Percentiles rank a stretch among this genome's conserved stretches.
Conservation (phyloP, 1,140 invertebrate genomes). For the Cotesia glomerata region DNA sequence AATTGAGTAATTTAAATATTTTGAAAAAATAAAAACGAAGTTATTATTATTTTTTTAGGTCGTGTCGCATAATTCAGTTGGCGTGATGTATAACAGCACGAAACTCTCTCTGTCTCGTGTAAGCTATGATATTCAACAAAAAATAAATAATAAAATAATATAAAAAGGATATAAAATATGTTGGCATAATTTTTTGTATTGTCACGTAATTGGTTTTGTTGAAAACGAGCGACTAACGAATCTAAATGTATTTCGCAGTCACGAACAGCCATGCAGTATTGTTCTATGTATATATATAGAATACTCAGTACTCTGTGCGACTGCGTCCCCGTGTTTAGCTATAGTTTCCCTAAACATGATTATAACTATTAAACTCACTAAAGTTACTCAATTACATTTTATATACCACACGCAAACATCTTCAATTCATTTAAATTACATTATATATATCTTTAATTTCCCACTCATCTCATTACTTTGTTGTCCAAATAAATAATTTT, state of each 20-base stretch:
- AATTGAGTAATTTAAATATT: too few relatives aligned
- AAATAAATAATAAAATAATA: too few relatives aligned
- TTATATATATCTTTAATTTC: not conserved
- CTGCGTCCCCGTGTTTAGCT: not conserved
- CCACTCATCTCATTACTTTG: not conserved
- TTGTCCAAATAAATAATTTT: not conserved
- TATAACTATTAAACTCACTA: slow-evolving; percentile 10
- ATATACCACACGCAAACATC: not conserved
- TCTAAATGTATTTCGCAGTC: not conserved
- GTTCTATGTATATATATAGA: too few relatives aligned
- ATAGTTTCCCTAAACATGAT: not conserved
- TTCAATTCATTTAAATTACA: slow-evolving; percentile 1
- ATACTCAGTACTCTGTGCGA: not conserved
- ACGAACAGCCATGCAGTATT: not conserved
- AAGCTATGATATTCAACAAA: too few relatives aligned
- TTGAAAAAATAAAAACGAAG: not conserved
- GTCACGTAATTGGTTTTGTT: slow-evolving; percentile 11
- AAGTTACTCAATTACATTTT: slow-evolving; percentile 3
- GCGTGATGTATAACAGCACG: not conserved
- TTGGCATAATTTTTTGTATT: not conserved
- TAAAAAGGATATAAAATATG: too few relatives aligned
- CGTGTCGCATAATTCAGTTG: not conserved
- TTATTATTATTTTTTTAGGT: not conserved
- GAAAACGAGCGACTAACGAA: slow-evolving; percentile 13
- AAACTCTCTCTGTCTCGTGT: too few relatives aligned